Evolutionary conservation across 2,113 vertebrate species (phyloP).

Genomic region (Elachura formosa): DNA sequence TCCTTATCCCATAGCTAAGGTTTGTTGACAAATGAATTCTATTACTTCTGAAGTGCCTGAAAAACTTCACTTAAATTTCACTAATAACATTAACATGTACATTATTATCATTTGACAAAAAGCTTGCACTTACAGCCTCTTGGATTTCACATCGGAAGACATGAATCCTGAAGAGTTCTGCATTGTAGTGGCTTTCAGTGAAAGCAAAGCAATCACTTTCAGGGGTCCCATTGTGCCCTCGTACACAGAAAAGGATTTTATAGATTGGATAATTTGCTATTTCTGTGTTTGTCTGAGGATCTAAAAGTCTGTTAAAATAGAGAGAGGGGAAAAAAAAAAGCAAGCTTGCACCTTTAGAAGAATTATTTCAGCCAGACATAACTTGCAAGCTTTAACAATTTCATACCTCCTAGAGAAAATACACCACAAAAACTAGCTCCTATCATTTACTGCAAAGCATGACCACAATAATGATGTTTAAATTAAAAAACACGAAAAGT

Average conservation of each 20-base stretch:
- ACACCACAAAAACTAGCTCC: not conserved
- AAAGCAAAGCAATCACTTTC: slow-evolving; percentile 99
- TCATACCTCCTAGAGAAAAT: not conserved
- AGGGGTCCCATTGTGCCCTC: slow-evolving; percentile 91
- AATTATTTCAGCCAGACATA: not conserved
- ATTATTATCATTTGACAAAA: not conserved
- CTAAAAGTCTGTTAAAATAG: slow-evolving; percentile 81
- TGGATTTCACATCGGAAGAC: slow-evolving; percentile 98
- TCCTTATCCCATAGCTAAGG: not conserved
- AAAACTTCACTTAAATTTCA: not conserved
- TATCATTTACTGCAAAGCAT: not conserved
- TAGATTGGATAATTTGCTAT: slow-evolving; percentile 98
- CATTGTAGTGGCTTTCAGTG: slow-evolving; percentile 97
- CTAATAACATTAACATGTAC: not conserved
- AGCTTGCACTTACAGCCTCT: slow-evolving; percentile 86
- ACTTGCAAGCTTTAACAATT: not conserved
- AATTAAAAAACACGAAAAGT: not conserved
- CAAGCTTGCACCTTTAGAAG: not conserved
- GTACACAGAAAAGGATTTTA: slow-evolving; percentile 97
- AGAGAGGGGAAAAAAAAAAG: not conserved
- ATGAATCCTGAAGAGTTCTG: slow-evolving; percentile 98
- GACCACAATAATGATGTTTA: not conserved
- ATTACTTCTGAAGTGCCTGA: not conserved
- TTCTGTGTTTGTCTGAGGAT: slow-evolving; percentile 90
- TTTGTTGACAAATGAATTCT: not conserved